Base-by-base conservation (phyloP, 2,888 invertebrate species). In the Parnassius smintheus region DNA sequence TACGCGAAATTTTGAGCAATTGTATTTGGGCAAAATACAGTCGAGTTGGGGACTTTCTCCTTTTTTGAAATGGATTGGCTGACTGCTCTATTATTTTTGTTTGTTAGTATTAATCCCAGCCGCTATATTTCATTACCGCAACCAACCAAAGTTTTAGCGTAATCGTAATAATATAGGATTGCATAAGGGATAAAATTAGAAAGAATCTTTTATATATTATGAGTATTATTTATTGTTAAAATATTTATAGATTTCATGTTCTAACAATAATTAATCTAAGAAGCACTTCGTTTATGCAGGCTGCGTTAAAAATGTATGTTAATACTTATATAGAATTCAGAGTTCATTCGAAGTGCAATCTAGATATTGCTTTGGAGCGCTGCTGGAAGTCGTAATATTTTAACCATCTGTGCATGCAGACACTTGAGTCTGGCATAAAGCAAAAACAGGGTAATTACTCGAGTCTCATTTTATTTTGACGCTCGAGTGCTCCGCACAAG, bases 401-500 rank as follows among this genome's bases (percentile, higher is more conserved):
- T 58, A 52, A 56, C 42, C 59, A 59, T 59, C 62, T 62, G 56
- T 59, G 52, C 55, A 63, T 48, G 46, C 52, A 35, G 35, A 35
- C 35, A 35, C 35, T 56, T 22, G 52, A 63, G 63, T 51, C 56
- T 61, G 61, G 61, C 45, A 49, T n/a, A 51, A 52, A 56, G 60
- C 59, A 64, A 48, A 57, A 62, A 45, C 57, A 50, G 46, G 63
- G 59, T 60, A 64, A 60, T 64, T 64, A 56, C 56, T 49, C 53
- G 12, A 41, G 50, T 12, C 46, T 59, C 53, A 50, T 59, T 64
- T 64, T 53, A 55, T 64, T 64, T 64, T 35, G 11, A 53, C 60
- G 52, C 60, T 60, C 13, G 56, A 56, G 60, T 60, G 52, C 49
- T 52, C 56, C 48, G 42, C 42, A 52, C 51, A 42, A 42, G 57